Evolutionary conservation across 2,888 invertebrate genomes (phyloP), one percentile per base, ranked within the genome.

Genomic region (Sesia bembeciformis): DNA sequence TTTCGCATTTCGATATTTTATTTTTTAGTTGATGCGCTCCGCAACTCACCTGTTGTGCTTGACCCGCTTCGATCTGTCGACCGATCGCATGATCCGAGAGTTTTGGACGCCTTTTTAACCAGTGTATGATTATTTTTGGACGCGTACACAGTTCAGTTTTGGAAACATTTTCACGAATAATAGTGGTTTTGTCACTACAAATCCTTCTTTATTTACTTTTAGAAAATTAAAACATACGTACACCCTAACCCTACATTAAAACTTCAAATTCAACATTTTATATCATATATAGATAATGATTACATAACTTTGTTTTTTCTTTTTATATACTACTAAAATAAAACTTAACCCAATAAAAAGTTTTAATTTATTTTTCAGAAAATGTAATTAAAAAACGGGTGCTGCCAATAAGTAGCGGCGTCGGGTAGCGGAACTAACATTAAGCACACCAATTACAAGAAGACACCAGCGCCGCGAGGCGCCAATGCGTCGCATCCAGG

Each of bases 1-100:
- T 88, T 86, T 85, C 86, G 79, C 87, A 87, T 87, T 88, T 87
- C 85, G 85, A 89, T 88, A 88, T 88, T 89, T 89, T 89, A 88
- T 89, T 89, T 89, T 89, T 88, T 88, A 89, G 89, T 88, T 89
- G 88, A 88, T 88, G 86, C 84, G 82, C 81, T 76, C 77, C 81
- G 78, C 80, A 80, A 76, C 81, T 86, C 88, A 88, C 88, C 88
- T 87, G 88, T 88, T 88, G 88, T 85, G 87, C 87, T 87, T 88
- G 88, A 88, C 88, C 88, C 84, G 81, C 74, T 88, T 85, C 81
- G 81, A 88, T 85, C 81, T 80, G 83, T 78, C 81, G 72, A 72
- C 70, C 74, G 84, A 82, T 83, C 84, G 85, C 80, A 81, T 86
- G 87, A 87, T 84, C 80, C 80, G 84, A 81, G 80, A 74, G 69